A percentile compares a stretch with the other conserved stretches of the same genome.
Conservation (phyloP, 2,113 vertebrate genomes). For the Illadopsis cleaveri region DNA sequence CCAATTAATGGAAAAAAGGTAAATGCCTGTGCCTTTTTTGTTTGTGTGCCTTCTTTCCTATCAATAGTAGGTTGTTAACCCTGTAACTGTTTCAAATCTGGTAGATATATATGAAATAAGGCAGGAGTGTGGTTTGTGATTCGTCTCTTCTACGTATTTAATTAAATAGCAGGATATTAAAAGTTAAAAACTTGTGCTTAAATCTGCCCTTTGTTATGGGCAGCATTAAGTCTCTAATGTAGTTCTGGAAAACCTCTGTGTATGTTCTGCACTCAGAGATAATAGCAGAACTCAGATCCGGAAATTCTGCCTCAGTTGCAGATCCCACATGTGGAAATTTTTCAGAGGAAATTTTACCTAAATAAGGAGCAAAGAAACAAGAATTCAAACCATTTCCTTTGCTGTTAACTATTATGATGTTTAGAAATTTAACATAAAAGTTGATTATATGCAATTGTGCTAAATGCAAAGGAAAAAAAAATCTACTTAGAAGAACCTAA, state of each 20-base stretch:
- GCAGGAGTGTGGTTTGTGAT: not conserved
- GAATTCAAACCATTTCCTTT: not conserved
- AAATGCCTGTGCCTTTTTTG: not conserved
- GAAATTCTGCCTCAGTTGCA: not conserved
- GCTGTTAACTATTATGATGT: not conserved
- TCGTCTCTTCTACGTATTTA: not conserved
- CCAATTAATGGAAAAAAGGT: not conserved
- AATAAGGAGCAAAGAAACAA: not conserved
- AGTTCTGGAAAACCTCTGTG: not conserved
- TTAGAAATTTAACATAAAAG: not conserved
- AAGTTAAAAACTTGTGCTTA: not conserved
- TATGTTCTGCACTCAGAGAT: not conserved
- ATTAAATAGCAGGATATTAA: not conserved
- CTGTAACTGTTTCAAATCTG: not conserved
- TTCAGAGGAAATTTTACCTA: not conserved
- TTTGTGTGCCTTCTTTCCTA: not conserved
- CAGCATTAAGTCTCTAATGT: not conserved
- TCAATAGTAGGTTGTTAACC: not conserved
- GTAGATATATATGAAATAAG: not conserved
- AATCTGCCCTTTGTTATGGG: not conserved
- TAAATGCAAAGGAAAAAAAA: not conserved
- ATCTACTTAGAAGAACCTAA: not conserved
- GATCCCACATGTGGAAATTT: not conserved
- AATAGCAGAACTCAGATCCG: not conserved
- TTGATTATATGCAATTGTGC: not conserved